Conservation (phyloP, 2,797 vertebrate species). For the Eulemur mongoz region DNA sequence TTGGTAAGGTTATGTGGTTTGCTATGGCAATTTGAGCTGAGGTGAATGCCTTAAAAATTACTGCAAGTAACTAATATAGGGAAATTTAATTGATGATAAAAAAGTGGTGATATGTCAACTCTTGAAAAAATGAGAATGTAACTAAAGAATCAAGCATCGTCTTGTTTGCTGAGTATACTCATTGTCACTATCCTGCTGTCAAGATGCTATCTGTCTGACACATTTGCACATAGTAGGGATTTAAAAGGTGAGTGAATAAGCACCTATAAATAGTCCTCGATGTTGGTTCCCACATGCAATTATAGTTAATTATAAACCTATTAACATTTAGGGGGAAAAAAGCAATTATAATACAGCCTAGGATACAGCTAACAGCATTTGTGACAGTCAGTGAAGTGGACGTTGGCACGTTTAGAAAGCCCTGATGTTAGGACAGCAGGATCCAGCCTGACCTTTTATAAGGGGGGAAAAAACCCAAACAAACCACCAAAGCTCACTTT, state of each 20-base stretch:
- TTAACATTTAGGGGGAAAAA: slow-evolving; percentile 33
- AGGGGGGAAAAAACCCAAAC: not conserved
- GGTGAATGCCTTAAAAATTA: slow-evolving; percentile 74
- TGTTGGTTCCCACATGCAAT: not conserved
- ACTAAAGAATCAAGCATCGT: slow-evolving; percentile 33
- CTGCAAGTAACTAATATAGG: slow-evolving; percentile 62
- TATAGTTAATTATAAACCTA: slow-evolving; percentile 34
- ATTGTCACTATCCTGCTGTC: not conserved
- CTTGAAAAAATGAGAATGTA: slow-evolving; percentile 50
- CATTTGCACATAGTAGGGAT: slow-evolving; percentile 71
- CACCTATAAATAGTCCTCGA: slow-evolving; percentile 10
- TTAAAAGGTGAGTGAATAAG: slow-evolving; percentile 30
- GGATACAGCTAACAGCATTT: not conserved
- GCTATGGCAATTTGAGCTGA: slow-evolving; percentile 66
- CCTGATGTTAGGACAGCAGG: not conserved
- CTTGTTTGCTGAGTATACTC: not conserved
- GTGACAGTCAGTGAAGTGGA: not conserved
- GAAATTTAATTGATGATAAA: slow-evolving; percentile 74
- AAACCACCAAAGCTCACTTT: not conserved
- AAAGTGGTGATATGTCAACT: slow-evolving; percentile 56
- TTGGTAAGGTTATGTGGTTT: slow-evolving; percentile 71
- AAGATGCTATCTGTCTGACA: slow-evolving; percentile 6
- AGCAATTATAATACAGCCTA: not conserved
- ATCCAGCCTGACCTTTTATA: not conserved
- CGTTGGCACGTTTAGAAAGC: not conserved